phyloP scores from a whole-genome alignment of 2,113 vertebrate genomes.

The Syrrhaptes paradoxus region DNA sequence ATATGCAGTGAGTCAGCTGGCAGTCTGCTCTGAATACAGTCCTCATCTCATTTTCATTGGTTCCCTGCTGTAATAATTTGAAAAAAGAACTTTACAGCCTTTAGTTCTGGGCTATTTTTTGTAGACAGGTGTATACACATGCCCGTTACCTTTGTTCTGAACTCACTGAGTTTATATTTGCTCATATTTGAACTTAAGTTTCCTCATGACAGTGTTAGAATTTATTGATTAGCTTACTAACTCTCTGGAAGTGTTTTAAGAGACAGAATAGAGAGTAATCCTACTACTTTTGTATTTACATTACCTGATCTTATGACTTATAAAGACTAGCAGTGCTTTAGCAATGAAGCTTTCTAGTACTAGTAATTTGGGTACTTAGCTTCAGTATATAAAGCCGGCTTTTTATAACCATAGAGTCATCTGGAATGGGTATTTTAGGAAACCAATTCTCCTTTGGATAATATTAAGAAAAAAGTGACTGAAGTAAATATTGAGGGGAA shows the following conservation, averaged over 20 bases:
- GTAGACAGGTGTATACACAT: accelerated
- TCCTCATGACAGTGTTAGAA: background rate
- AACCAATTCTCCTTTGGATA: background rate
- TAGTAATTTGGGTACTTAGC: background rate
- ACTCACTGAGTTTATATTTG: background rate
- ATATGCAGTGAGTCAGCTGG: background rate
- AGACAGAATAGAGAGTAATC: background rate
- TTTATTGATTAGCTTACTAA: background rate
- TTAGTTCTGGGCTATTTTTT: background rate
- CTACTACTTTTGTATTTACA: background rate
- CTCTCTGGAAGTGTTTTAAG: background rate
- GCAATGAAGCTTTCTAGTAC: background rate
- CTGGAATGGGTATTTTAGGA: constrained; percentile 14
- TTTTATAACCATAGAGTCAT: background rate
- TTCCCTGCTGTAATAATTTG: background rate
- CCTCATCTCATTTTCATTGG: background rate
- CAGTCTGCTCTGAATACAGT: background rate
- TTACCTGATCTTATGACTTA: background rate
- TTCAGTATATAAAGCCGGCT: background rate
- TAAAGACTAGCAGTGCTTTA: background rate
- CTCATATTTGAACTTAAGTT: background rate
- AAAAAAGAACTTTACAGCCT: background rate
- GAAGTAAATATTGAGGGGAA: background rate
- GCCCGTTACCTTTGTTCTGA: background rate
- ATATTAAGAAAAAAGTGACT: background rate